Conservation (phyloP, 1,140 invertebrate species). For the Eueides isabella region DNA sequence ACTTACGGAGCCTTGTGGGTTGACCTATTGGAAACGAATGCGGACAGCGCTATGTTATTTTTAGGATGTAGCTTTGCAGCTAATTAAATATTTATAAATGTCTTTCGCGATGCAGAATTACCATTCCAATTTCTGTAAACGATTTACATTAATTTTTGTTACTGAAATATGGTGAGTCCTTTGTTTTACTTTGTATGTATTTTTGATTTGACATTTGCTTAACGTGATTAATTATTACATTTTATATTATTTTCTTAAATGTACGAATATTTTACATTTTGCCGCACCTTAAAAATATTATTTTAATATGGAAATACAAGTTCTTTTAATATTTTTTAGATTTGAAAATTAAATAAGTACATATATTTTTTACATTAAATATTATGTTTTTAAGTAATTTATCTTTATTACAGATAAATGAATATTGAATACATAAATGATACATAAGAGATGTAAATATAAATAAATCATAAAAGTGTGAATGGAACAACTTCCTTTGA, state of each 20-base stretch:
- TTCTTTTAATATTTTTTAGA: too few species aligned
- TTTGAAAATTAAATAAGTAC: too few species aligned
- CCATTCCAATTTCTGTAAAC: slow-evolving; percentile 50
- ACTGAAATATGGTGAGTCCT: slow-evolving; percentile 63
- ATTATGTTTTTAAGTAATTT: background rate
- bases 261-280: background rate
- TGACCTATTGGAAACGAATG: slow-evolving; percentile 78
- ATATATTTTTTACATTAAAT: slow-evolving; percentile 4
- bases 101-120: slow-evolving; percentile 62
- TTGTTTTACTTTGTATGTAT: slow-evolving; percentile 51
- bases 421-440: slow-evolving; percentile 16
- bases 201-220: slow-evolving; percentile 8
- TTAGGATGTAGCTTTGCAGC: slow-evolving; percentile 79
- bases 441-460: slow-evolving; percentile 39
- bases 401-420: slow-evolving; percentile 18
- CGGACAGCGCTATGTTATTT: slow-evolving; percentile 78
- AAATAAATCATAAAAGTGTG: slow-evolving; percentile 30
- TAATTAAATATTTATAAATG: slow-evolving; percentile 81
- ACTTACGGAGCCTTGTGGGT: slow-evolving; percentile 73
- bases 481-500: slow-evolving; percentile 56
- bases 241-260: background rate
- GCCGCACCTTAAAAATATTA: background rate
- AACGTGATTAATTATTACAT: background rate
- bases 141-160: slow-evolving; percentile 51
- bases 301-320: background rate